Conservation (phyloP, 2,797 vertebrate genomes). For the Paedocypris micromegethes region DNA sequence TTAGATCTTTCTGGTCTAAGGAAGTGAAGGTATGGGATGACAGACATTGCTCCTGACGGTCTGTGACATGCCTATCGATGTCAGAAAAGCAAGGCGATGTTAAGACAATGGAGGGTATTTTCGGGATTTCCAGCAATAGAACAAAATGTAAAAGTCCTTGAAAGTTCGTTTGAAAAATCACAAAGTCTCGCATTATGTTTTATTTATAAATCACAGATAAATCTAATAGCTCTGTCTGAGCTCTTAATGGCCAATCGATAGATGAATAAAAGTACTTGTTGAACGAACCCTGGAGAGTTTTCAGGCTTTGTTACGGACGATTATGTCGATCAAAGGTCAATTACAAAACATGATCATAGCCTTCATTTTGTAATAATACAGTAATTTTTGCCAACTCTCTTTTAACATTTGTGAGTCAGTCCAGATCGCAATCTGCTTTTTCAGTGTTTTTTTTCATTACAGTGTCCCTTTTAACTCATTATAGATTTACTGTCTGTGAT, state of each 20-base stretch:
- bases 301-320: constrained; percentile 6
- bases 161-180: constrained; percentile 14
- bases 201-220: constrained; percentile 21
- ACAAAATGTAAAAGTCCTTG: constrained; percentile 4
- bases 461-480: not conserved
- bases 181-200: not conserved
- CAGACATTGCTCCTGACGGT: not conserved
- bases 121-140: not conserved
- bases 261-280: constrained; percentile 32
- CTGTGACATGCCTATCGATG: constrained; percentile 2
- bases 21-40: not conserved
- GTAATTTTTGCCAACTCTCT: constrained; percentile 15
- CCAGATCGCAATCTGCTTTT: not conserved
- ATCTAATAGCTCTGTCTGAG: no score
- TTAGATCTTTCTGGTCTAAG: not conserved
- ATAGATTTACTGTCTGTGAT: no score
- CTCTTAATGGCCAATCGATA: constrained; percentile 6
- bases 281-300: constrained; percentile 26
- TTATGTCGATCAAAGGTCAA: constrained; percentile 2
- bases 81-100: not conserved
- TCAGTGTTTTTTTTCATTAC: no score
- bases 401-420: constrained; percentile 2
- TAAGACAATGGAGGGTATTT: not conserved
- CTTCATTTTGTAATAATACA: constrained; percentile 9
- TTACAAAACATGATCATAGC: constrained; percentile 9